Evolutionary conservation across 2,113 vertebrate genomes (phyloP).

Genomic region (Triplophysa rosa): DNA sequence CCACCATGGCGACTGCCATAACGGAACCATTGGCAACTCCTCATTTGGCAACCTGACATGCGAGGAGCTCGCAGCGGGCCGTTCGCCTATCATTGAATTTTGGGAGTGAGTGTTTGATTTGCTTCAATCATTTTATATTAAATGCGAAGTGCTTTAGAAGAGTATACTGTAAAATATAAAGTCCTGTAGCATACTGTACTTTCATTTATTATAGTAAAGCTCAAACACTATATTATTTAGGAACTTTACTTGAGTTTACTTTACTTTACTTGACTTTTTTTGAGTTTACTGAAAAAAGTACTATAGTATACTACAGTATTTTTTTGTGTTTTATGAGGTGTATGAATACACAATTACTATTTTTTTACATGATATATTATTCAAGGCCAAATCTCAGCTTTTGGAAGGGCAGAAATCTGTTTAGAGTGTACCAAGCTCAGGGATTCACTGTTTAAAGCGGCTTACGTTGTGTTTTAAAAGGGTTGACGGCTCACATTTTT

Average conservation of each 20-base stretch:
- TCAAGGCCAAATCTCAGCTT: conserved; percentile 3
- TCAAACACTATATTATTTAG: no score
- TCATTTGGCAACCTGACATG: conserved; percentile 73
- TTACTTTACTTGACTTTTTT: no score
- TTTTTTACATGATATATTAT: background rate
- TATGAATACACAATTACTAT: background rate
- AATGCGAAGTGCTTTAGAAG: no score
- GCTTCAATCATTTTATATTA: background rate
- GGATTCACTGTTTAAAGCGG: background rate
- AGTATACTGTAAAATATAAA: no score
- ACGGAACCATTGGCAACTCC: conserved; percentile 65
- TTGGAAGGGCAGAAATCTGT: background rate
- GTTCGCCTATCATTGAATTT: conserved; percentile 79
- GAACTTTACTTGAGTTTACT: no score
- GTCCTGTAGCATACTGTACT: no score
- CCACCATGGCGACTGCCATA: conserved; percentile 67
- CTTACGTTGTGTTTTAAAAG: background rate
- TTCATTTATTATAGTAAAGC: no score
- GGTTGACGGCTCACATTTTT: no score
- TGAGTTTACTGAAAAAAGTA: no score
- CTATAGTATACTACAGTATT: no score
- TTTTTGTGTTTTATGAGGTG: background rate
- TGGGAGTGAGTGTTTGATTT: conserved; percentile 76
- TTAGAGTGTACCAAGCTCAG: background rate
- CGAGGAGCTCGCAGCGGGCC: conserved; percentile 60